A percentile compares a stretch with the other conserved stretches of the same genome.
Evolutionary conservation across 2,888 invertebrate genomes (phyloP).

Genomic region (Hirtodrosophila trivittata): DNA sequence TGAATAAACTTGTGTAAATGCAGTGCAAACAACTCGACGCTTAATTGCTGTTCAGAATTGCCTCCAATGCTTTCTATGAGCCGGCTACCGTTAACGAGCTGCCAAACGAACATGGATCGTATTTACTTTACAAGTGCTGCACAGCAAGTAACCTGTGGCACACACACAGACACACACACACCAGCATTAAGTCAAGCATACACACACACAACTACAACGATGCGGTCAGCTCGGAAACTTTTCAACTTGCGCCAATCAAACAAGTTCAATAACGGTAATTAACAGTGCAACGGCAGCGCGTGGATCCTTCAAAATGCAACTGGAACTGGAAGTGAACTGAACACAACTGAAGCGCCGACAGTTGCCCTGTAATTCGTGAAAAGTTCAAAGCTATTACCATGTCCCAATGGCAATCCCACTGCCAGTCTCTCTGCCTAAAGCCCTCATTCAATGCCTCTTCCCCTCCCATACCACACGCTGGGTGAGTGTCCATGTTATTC

Average conservation of each 20-base stretch:
- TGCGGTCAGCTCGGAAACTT: constrained; percentile 58
- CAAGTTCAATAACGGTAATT: constrained; percentile 78
- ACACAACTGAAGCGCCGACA: constrained; percentile 1
- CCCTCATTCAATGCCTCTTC: neutral
- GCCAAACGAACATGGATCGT: constrained; percentile 34
- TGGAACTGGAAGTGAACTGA: constrained; percentile 15
- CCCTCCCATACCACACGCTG: neutral
- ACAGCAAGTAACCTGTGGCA: constrained; percentile 46
- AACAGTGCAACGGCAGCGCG: constrained; percentile 63
- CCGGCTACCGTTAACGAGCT: constrained; percentile 35
- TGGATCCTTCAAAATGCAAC: constrained; percentile 34
- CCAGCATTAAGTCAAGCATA: neutral
- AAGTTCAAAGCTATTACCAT: constrained; percentile 79
- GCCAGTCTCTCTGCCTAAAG: neutral
- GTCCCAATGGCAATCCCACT: constrained; percentile 20
- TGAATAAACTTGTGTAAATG: constrained; percentile 38
- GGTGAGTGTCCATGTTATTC: neutral
- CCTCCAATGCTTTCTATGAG: constrained; percentile 10
- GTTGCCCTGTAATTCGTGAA: constrained; percentile 66
- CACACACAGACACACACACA: constrained; percentile 20
- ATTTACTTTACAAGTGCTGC: constrained; percentile 45
- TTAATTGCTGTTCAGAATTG: constrained; percentile 45
- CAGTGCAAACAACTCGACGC: constrained; percentile 27
- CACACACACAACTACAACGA: constrained; percentile 6
- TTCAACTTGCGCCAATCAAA: constrained; percentile 75